Percentiles rank a stretch among this genome's conserved stretches.
Evolutionary conservation across 1,140 invertebrate genomes (phyloP).

Genomic region (Ditylenchus dipsaci): DNA sequence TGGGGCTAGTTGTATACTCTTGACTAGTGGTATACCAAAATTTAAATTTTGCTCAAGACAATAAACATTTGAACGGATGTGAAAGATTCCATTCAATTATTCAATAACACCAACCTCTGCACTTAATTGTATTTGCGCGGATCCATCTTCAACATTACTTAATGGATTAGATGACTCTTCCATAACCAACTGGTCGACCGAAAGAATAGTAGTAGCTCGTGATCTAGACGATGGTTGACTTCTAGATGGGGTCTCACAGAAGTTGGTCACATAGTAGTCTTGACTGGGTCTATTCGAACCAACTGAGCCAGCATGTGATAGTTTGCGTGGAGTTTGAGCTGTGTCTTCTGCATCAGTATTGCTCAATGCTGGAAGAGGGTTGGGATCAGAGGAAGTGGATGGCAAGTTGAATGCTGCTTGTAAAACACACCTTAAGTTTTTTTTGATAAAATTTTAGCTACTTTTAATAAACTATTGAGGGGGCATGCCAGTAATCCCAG

Average conservation of each 20-base stretch:
- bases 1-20: too few species aligned
- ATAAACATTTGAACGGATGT: neutral
- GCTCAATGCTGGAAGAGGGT: neutral
- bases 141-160: neutral
- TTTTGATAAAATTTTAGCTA: neutral
- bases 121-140: neutral
- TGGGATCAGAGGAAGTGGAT: neutral
- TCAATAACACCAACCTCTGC: neutral
- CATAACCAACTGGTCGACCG: constrained; percentile 9
- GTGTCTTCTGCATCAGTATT: neutral
- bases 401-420: constrained; percentile 18
- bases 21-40: too few species aligned
- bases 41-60: neutral
- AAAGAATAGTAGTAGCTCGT: constrained; percentile 9
- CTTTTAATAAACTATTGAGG: constrained; percentile 3
- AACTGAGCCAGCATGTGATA: neutral
- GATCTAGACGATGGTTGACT: neutral
- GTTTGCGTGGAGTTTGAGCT: neutral
- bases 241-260: neutral
- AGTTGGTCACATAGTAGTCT: constrained; percentile 2
- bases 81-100: neutral
- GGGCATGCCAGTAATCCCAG: too few species aligned
- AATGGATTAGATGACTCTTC: neutral
- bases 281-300: neutral
- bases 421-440: constrained; percentile 19